Evolutionary conservation across 2,797 vertebrate genomes (phyloP).

Genomic region (Apodemus agrarius): DNA sequence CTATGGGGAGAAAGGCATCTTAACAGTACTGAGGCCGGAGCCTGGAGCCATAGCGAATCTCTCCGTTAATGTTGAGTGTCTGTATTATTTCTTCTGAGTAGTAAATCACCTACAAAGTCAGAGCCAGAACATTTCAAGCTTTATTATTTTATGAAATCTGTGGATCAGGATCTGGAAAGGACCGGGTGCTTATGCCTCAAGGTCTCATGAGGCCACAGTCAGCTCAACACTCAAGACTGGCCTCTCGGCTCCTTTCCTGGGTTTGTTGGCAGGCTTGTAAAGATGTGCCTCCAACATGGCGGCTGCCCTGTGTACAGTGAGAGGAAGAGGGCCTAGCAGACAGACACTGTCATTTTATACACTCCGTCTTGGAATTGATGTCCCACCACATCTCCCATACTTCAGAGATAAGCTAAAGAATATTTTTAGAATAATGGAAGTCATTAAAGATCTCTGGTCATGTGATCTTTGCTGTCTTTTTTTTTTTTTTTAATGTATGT

Average conservation of each 20-base stretch:
- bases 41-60: not conserved
- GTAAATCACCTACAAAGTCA: not conserved
- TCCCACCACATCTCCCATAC: not conserved
- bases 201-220: not conserved
- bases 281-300: not conserved
- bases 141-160: not conserved
- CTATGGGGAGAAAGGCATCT: not conserved
- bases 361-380: not conserved
- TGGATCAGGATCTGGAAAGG: not conserved
- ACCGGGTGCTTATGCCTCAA: not conserved
- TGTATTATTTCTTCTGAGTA: not conserved
- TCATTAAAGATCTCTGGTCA: not conserved
- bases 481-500: not conserved
- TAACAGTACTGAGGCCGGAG: slow-evolving; percentile 7
- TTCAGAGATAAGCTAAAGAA: not conserved
- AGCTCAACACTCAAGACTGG: not conserved
- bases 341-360: not conserved
- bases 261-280: not conserved
- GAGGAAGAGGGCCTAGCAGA: not conserved
- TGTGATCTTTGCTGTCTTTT: not conserved
- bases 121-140: not conserved
- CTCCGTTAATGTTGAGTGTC: not conserved
- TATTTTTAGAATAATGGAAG: not conserved
- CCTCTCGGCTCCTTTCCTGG: not conserved
- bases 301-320: not conserved